phyloP scores from a whole-genome alignment of 2,797 vertebrate species.

The Takifugu ocellatus region DNA sequence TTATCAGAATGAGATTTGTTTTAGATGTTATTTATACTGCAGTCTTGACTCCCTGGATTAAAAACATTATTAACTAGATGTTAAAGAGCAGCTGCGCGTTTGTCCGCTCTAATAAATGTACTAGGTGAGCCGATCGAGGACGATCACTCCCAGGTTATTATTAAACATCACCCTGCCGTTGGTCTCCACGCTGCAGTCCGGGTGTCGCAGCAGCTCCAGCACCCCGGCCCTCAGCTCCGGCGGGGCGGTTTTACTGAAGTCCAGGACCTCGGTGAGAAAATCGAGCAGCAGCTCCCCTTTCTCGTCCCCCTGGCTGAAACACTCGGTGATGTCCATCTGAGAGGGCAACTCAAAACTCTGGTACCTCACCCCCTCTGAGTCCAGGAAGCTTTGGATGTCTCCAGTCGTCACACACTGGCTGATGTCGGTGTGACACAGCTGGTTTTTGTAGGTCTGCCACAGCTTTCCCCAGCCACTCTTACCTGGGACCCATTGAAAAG shows the following conservation, averaged over 20 bases:
- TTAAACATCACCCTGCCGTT: slow-evolving; percentile 85
- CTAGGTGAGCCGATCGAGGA: slow-evolving; percentile 65
- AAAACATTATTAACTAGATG: no score
- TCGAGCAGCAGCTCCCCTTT: slow-evolving; percentile 88
- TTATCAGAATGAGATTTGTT: neutral
- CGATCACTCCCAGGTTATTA: slow-evolving; percentile 80
- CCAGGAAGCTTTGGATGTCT: slow-evolving; percentile 76
- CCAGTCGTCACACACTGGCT: slow-evolving; percentile 77
- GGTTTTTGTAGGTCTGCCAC: slow-evolving; percentile 76
- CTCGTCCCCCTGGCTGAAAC: slow-evolving; percentile 82
- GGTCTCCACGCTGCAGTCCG: slow-evolving; percentile 78
- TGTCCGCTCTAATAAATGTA: no score
- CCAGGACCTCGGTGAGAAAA: slow-evolving; percentile 84
- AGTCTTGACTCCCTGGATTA: neutral
- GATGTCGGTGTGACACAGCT: slow-evolving; percentile 73
- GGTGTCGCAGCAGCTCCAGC: slow-evolving; percentile 77
- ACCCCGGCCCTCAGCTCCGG: slow-evolving; percentile 79
- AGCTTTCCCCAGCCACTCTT: slow-evolving; percentile 82
- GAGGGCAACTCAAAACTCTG: slow-evolving; percentile 77
- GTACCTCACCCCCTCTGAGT: slow-evolving; percentile 75
- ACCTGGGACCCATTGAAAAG: slow-evolving; percentile 61
- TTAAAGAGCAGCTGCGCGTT: no score
- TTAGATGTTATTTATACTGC: no score
- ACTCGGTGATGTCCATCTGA: slow-evolving; percentile 88
- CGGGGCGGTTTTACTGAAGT: slow-evolving; percentile 82